Evolutionary conservation across 2,888 invertebrate genomes (phyloP).

Genomic region (Dendrolimus houi): DNA sequence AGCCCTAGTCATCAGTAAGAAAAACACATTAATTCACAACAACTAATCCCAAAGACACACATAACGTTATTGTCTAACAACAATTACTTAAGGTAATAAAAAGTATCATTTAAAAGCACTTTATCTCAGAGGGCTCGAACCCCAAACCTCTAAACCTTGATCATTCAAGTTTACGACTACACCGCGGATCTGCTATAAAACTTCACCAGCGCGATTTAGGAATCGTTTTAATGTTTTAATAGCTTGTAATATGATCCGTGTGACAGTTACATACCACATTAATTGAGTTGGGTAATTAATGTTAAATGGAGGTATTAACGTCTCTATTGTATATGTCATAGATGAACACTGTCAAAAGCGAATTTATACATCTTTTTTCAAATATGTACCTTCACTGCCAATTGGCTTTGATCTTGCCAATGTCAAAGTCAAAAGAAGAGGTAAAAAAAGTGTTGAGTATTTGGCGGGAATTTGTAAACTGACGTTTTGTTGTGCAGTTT

Average conservation of each 20-base stretch:
- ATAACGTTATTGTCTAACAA: neutral
- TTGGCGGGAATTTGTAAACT: no score
- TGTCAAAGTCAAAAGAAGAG: no score
- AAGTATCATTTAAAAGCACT: neutral
- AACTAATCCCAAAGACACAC: neutral
- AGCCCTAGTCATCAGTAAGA: no score
- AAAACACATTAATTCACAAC: neutral
- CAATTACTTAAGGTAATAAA: neutral
- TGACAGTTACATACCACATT: constrained; percentile 15
- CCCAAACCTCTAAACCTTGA: neutral
- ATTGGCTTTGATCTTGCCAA: no score
- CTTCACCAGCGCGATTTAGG: constrained; percentile 11
- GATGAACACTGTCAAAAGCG: neutral
- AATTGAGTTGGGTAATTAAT: constrained; percentile 1
- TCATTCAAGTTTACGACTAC: constrained; percentile 15
- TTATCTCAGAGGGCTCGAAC: neutral
- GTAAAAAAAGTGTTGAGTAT: no score
- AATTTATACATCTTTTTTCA: neutral
- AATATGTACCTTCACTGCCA: no score
- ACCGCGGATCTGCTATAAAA: constrained; percentile 15
- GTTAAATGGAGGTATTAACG: constrained; percentile 2
- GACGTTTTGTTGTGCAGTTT: no score
- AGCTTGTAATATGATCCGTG: constrained; percentile 21
- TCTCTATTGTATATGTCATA: neutral
- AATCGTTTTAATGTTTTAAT: constrained; percentile 17